These are phyloP conservation scores for Molossus alvarezi DNA, from an alignment of 2,797 vertebrate genomes.

Conservation along the genomic window DNA sequence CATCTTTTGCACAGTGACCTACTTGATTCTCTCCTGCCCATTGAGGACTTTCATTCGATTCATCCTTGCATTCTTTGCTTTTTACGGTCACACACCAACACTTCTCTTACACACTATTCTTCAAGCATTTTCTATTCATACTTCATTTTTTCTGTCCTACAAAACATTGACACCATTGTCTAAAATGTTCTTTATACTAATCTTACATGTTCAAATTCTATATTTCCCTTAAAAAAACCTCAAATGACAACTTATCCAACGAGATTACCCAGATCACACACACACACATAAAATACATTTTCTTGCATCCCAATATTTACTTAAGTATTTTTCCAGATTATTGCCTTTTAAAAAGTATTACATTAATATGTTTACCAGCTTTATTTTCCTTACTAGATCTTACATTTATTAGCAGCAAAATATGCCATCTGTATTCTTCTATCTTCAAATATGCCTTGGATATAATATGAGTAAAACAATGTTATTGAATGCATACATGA, in stretches of 20 bases:
- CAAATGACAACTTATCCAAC: not conserved
- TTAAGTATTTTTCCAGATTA: not conserved
- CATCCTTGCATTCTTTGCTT: not conserved
- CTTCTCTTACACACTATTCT: not conserved
- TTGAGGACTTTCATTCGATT: not conserved
- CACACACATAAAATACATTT: not conserved
- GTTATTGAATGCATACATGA: not conserved
- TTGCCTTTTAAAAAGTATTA: not conserved
- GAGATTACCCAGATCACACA: not conserved
- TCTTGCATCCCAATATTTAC: not conserved
- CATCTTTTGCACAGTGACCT: not conserved
- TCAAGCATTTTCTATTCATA: not conserved
- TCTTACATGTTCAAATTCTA: not conserved
- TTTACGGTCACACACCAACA: not conserved
- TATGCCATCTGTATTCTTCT: conserved; percentile 1
- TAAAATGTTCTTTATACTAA: not conserved
- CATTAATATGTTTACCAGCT: not conserved
- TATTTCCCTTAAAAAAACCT: not conserved
- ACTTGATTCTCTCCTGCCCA: not conserved
- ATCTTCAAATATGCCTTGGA: not conserved
- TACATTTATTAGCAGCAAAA: not conserved
- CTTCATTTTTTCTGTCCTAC: not conserved
- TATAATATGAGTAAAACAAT: not conserved
- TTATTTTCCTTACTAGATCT: not conserved
- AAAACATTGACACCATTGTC: not conserved